Evolutionary conservation across 2,888 invertebrate genomes (phyloP), one percentile per base, ranked within the genome.

Genomic region (Eledone cirrhosa): DNA sequence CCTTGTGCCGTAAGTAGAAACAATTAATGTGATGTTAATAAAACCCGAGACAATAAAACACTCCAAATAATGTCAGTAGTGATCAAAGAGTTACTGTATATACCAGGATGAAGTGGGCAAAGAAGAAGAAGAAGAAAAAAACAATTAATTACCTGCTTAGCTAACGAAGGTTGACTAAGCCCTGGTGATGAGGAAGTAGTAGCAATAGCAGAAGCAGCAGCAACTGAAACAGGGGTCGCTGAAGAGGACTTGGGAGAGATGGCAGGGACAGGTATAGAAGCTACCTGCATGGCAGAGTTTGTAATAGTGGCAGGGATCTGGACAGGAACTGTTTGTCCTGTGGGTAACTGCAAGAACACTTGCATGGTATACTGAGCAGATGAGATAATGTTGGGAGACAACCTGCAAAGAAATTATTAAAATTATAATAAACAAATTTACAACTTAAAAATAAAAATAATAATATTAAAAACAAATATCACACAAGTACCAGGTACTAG

Each of bases 321-420:
- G 83, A 92, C 85, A 19, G 89, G 90, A 53, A 90, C 90, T 74
- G 92, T 88, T 86, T 92, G 91, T 13, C 93, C 93, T 87, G 91
- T 92, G 7, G 93, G 92, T 33, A 92, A 91, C 86, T 92, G 92
- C 74, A 93, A 85, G 59, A 92, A 86, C 29, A 93, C 88, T 83
- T 92, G 92, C 81, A 92, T 84, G 31, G 85, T 81, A 79, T 84
- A 85, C 79, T 80, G 81, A 29, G 76, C 29, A 47, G 76, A 76
- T 76, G 72, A 72, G n/a, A 76, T 76, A 27, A 76, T 76, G 47
- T 48, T 76, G n/a, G 76, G 48, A 29, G 76, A 47, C 27, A 75
- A 47, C 48, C 78, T 78, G 63, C 29, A 78, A 69, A 48, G 16
- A 3, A 48, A 11, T n/a, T n/a, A n/a, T n/a, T n/a, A n/a, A n/a